Evolutionary conservation across 2,797 vertebrate species (phyloP), one percentile per base, ranked within the genome.

Genomic region (Lemur catta): DNA sequence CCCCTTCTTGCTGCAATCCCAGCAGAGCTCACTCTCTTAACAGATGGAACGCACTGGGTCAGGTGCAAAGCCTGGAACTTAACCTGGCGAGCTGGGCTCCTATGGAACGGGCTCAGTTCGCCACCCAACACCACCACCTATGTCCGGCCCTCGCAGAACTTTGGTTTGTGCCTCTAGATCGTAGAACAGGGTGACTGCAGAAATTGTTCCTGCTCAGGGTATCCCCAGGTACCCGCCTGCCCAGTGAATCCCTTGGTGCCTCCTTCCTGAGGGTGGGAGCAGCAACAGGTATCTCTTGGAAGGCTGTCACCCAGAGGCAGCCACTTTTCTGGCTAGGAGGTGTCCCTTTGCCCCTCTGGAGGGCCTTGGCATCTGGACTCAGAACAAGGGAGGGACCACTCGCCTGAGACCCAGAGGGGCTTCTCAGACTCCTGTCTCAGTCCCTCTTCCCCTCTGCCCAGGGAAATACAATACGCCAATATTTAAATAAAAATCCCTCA

Each of bases 401-500:
- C 12, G 1, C 13, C 41, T 30, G 35, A 85, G 65, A 75, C 43
- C 28, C 18, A 55, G 50, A 4, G 4, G 46, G 71, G 13, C 35
- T 55, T 61, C 87, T 72, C 28, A 30, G 61, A 6, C 20, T 69
- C 48, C 81, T 50, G 6, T 69, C 48, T 50, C 17, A n/a, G 6
- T 63, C 33, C 28, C 15, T 74, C 57, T 79, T 33, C 2, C 67
- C 57, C 35, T 30, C 75, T 38, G 43, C 33, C 78, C 35, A 10
- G 69, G 8, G 65, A 94, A 94, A 87, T 91, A 50, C 38, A 75
- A 65, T 38, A 63, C 26, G 11, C 52, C 86, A 50, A 55, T 61
- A 90, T 80, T 80, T 87, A 75, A 75, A 57, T 33, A 87, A 76
- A 80, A 74, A 82, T 74, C 79, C 84, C 52, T 48, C 38, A 41